Conservation (phyloP, 2,113 vertebrate species). For the Lophura nycthemera region DNA sequence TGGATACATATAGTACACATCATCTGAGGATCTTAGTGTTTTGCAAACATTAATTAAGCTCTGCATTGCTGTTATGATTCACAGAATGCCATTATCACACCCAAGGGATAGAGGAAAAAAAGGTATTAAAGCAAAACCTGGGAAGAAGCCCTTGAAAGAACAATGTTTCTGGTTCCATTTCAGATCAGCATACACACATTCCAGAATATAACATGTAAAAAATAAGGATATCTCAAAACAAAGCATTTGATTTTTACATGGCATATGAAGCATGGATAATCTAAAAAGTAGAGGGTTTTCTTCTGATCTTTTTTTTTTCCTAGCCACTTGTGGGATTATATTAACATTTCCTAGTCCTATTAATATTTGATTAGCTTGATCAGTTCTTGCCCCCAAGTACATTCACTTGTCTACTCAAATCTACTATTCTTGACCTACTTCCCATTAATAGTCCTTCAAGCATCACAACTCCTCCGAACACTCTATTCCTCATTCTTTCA, state of each 20-base stretch:
- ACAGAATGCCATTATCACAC: slow-evolving; percentile 60
- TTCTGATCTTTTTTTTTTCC: neutral
- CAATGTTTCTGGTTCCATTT: neutral
- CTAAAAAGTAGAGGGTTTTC: neutral
- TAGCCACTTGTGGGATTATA: neutral
- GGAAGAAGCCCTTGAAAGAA: slow-evolving; percentile 42
- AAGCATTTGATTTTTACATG: neutral
- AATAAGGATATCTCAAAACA: neutral
- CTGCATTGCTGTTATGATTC: slow-evolving; percentile 51
- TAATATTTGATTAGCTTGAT: slow-evolving; percentile 19
- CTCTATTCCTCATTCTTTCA: neutral
- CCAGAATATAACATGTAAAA: slow-evolving; percentile 11
- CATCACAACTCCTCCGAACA: neutral
- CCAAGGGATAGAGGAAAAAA: slow-evolving; percentile 46
- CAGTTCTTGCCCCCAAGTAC: neutral
- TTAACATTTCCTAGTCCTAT: neutral
- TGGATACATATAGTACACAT: neutral
- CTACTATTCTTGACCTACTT: neutral
- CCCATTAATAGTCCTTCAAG: neutral
- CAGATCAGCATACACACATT: neutral
- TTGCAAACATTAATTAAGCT: slow-evolving; percentile 70
- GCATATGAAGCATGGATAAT: neutral
- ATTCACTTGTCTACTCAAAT: neutral
- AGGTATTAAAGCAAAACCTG: neutral
- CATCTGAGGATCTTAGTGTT: slow-evolving; percentile 45